Base-by-base conservation (phyloP, 2,113 vertebrate species). In the Podarcis muralis region DNA sequence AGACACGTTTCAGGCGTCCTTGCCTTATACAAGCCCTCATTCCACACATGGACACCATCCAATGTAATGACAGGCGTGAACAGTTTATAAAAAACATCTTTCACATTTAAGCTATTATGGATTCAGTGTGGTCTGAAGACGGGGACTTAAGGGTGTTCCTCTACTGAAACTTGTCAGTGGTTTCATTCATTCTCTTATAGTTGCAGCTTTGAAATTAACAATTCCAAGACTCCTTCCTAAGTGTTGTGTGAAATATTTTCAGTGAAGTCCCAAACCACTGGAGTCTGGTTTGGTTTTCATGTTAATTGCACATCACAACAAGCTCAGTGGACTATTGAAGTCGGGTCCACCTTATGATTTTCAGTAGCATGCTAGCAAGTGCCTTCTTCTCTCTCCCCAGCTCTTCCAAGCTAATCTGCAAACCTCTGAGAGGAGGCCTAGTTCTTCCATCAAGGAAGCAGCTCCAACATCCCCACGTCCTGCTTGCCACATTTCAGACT, bases 231-330 rank as follows among this genome's bases (percentile, higher is more conserved):
- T 94, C 89, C 3, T 92, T 93, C 89, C 87, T 80, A 89, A 87
- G 78, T 93, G 13, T 48, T 83, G 86, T 93, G 93, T 94, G 92
- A 95, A 95, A 94, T 88, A 89, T 40, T 93, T 53, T 86, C 86
- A 89, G 81, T 94, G 91, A 94, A 93, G 90, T 91, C 92, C 91
- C 89, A 94, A 96, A 95, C 90, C 94, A 93, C 92, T 85, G 43
- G 87, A 90, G 89, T 87, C 59, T 74, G 88, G 89, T 85, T 89
- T 88, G 90, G 90, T 94, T 95, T 96, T 94, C 91, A 86, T 57
- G 65, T 80, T 71, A 40, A 81, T 81, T 72, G 48, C 69, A 27
- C 48, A 87, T 87, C 35, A 35, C 66, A 81, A 74, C 48, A 81
- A 72, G 20, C 81, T 37, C 65, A 57, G 53, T 71, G 65, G 35